Base-by-base conservation (phyloP, 2,888 invertebrate species). In the Xanthostigma xanthostigma region DNA sequence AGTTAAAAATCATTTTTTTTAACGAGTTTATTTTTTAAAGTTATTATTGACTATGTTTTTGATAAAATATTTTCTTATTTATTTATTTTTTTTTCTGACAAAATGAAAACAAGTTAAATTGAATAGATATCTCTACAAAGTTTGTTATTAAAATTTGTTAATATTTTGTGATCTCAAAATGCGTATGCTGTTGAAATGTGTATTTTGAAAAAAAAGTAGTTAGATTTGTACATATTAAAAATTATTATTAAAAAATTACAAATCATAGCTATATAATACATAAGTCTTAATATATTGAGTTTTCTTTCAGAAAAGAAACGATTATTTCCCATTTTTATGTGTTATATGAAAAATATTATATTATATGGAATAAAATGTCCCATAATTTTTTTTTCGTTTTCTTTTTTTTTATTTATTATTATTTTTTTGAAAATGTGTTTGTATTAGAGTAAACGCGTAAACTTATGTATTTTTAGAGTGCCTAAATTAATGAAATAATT, bases 131-230 rank as follows among this genome's bases (percentile, higher is more conserved):
- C 37, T 48, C 43, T 48, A 48, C 48, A 48, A 41, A 48, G 36
- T 38, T 48, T 48, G 48, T 48, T 48, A 48, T 43, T 42, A 36
- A 59, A 62, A 64, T 64, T 64, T 65, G 64, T 65, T 64, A 64
- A 64, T 65, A 64, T 66, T 67, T 67, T 67, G 66, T 67, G 67
- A 67, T 67, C 67, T 67, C 67, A 67, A 64, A 64, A 65, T 64
- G 64, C 63, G 63, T 64, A 63, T 63, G 61, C 62, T 62, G 64
- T 64, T 65, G 61, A 63, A 57, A 55, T 53, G 59, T 60, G 58
- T 60, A 61, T 58, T 57, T 51, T 27, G 27, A 41, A 34, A 47
- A 41, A 48, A 42, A 37, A 33, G 13, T 34, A 41, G 36, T 14
- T 41, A 46, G 12, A 41, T 41, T 41, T 35, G 35, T 41, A 46